Base-by-base conservation (phyloP, 2,797 vertebrate genomes). In the Apogon hyalosoma region DNA sequence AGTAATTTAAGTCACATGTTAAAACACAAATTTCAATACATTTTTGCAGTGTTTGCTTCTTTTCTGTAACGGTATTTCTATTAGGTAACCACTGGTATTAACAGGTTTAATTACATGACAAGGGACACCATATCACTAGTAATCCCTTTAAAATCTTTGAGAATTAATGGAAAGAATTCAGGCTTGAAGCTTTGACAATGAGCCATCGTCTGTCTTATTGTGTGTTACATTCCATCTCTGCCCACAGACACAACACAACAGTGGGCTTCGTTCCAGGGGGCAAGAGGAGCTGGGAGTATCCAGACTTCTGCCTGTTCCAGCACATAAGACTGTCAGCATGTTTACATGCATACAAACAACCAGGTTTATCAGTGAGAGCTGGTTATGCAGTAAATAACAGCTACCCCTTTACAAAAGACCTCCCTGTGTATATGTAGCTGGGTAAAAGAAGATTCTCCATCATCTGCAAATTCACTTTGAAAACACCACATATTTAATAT, bases 191-290 rank as follows among this genome's bases (percentile, higher is more conserved):
- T 72, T 12, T 69, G 52, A 77, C 75, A 86, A 48, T 63, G 66
- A 84, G 57, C 64, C 18, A 31, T 18, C 15, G 11, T 77, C 79
- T 53, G 50, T 66, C 56, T 74, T 33, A 49, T 73, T 31, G 19
- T 63, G 53, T 10, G 51, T 64, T 60, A 68, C 81, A 86, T 87
- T 88, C 87, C 83, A 73, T 10, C 12, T 7, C 78, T 55, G 65
- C 87, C 83, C 75, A 88, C 86, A 1, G 57, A 54, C 79, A 15
- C 57, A 64, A 55, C 65, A 77, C 63, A 73, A 69, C 56, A 45
- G 59, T 65, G 49, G 66, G 71, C 63, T 65, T 64, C 11, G 11
- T 53, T 78, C 66, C 79, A 80, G 45, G 0, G 1, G 43, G 42
- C 59, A 51, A 24, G 3, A 14, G 36, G 15, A 45, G 56, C 52